Base-by-base conservation (phyloP, 2,797 vertebrate species). In the Furcifer pardalis region DNA sequence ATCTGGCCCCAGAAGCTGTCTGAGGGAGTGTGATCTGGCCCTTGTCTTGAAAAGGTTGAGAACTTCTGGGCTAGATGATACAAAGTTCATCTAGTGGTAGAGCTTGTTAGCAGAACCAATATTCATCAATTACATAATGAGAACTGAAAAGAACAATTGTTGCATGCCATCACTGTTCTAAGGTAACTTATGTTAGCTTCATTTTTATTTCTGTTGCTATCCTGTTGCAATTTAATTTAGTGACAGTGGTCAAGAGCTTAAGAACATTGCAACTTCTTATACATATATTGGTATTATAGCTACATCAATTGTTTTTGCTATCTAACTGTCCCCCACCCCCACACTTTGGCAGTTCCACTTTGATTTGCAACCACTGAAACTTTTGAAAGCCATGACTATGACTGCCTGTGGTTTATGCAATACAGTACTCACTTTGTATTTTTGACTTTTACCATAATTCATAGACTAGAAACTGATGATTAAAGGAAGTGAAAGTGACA, bases 401-500 rank as follows among this genome's bases (percentile, higher is more conserved):
- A 32, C 66, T 75, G 76, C 30, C 78, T 52, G 82, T 71, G 86
- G 52, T 76, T 63, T 80, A 62, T 32, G 63, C 23, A 71, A 63
- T 17, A 56, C 23, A 71, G 52, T 17, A 56, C 56, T n/a, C 12
- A 10, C 63, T 81, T 69, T 77, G 65, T 69, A 52, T 42, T 86
- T 77, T 69, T 77, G n/a, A 76, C 66, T 86, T 73, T 81, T 77
- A 77, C 84, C 73, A 77, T 79, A 86, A 81, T 42, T 62, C 60
- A 44, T 62, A 77, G 42, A 71, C 30, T 15, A 71, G 40, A 81
- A 71, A 77, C 25, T 77, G 62, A 74, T 25, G 40, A 44, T 44
- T 37, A 71, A 32, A 32, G 44, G 84, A 81, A 86, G 72, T 71
- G 73, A 86, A 86, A 81, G 79, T 86, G 79, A 86, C 84, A 4